Evolutionary conservation across 2,113 vertebrate species (phyloP).

Genomic region (Misgurnus mizolepis): DNA sequence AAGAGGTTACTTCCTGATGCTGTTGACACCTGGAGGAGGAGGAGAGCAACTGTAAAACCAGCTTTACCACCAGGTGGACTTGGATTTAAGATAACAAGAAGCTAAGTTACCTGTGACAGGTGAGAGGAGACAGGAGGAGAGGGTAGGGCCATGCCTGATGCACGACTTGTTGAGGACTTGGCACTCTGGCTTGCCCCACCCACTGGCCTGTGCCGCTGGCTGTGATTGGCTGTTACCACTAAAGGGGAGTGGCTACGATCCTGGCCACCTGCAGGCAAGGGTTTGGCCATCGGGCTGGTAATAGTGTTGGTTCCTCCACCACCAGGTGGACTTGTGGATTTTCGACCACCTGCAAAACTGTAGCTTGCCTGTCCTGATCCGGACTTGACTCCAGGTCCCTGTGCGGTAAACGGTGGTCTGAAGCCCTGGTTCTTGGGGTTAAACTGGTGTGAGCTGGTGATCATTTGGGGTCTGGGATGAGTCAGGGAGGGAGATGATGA

Average conservation of each 20-base stretch:
- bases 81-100: not conserved
- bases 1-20: slow-evolving; percentile 81
- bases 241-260: slow-evolving; percentile 60
- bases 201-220: slow-evolving; percentile 66
- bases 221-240: slow-evolving; percentile 63
- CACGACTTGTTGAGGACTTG: slow-evolving; percentile 68
- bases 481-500: slow-evolving; percentile 54
- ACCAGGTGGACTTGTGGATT: slow-evolving; percentile 51
- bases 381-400: slow-evolving; percentile 54
- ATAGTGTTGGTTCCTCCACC: slow-evolving; percentile 31
- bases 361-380: slow-evolving; percentile 51
- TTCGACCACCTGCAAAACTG: slow-evolving; percentile 62
- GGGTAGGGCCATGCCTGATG: slow-evolving; percentile 61
- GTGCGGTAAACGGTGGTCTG: slow-evolving; percentile 62
- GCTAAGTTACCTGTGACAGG: slow-evolving; percentile 58
- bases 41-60: not conserved
- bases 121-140: slow-evolving; percentile 70
- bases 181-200: slow-evolving; percentile 63
- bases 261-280: slow-evolving; percentile 44
- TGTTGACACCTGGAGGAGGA: slow-evolving; percentile 79
- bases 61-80: not conserved
- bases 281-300: slow-evolving; percentile 49
- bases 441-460: slow-evolving; percentile 62
- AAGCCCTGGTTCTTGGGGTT: slow-evolving; percentile 61
- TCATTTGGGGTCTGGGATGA: slow-evolving; percentile 53